phyloP scores from a whole-genome alignment of 2,113 vertebrate genomes.

The Sigmodon hispidus region DNA sequence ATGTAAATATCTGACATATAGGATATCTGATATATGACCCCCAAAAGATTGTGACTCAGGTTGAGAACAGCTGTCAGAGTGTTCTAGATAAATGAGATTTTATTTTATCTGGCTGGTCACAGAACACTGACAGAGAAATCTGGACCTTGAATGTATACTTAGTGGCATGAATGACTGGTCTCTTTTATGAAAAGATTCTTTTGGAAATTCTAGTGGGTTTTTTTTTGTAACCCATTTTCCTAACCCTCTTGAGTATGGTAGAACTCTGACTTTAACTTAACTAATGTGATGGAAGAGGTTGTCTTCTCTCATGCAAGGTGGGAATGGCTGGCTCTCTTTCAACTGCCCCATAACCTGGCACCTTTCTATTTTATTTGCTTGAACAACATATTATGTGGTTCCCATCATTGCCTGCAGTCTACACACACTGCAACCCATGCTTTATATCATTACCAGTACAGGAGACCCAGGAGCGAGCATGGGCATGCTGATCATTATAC shows the following conservation, averaged over 20 bases:
- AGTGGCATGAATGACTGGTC: not conserved
- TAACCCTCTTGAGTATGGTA: not conserved
- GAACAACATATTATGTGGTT: not conserved
- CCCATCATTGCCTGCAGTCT: not conserved
- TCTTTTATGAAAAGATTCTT: not conserved
- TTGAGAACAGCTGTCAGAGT: not conserved
- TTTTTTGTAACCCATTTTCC: not conserved
- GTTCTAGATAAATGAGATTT: not conserved
- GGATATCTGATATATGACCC: not conserved
- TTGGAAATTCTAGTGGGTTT: not conserved
- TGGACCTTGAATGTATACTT: not conserved
- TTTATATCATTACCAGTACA: rapidly evolving
- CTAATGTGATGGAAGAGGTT: not conserved
- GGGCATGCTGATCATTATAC: slow-evolving; percentile 76
- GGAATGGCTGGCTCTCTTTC: not conserved
- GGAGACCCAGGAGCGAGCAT: not conserved
- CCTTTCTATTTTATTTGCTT: not conserved
- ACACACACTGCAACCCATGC: rapidly evolving
- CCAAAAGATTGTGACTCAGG: no score
- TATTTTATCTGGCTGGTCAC: not conserved
- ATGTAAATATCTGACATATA: not conserved
- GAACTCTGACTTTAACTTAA: not conserved
- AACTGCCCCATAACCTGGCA: not conserved
- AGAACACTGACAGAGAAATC: not conserved
- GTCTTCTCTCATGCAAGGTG: not conserved